These are phyloP conservation scores for Conus canariensis DNA, from an alignment of 2,888 invertebrate genomes.

Conservation along the genomic window DNA sequence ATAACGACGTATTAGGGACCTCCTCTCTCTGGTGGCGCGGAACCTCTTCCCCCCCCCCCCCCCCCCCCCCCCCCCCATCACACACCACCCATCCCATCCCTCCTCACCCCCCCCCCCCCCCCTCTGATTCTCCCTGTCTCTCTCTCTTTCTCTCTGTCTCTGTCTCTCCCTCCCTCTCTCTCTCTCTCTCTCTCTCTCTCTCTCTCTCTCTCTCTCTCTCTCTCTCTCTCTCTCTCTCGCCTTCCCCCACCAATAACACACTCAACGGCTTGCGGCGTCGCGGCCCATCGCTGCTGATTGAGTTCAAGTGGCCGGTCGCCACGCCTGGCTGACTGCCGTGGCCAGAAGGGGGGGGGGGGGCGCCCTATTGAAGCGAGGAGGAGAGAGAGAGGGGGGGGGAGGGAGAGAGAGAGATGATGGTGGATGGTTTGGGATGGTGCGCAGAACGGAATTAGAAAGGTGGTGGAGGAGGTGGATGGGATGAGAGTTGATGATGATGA, in stretches of 20 bases:
- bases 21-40: no score
- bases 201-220: no score
- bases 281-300: constrained; percentile 26
- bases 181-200: no score
- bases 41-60: no score
- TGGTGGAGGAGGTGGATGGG: neutral
- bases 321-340: constrained; percentile 7
- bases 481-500: neutral
- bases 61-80: no score
- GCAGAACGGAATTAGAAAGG: no score
- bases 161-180: neutral
- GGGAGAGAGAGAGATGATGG: no score
- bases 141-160: neutral
- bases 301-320: constrained; percentile 25
- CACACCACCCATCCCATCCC: neutral
- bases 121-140: no score
- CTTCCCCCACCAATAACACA: constrained; percentile 1
- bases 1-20: neutral
- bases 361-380: no score
- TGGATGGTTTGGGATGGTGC: no score
- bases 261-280: constrained; percentile 29
- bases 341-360: neutral
- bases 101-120: neutral
- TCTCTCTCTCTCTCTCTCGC: neutral
- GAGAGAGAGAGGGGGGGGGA: no score